These are phyloP conservation scores for Hydroisotoma schaefferi DNA, from an alignment of 2,888 invertebrate species.

Conservation along the genomic window DNA sequence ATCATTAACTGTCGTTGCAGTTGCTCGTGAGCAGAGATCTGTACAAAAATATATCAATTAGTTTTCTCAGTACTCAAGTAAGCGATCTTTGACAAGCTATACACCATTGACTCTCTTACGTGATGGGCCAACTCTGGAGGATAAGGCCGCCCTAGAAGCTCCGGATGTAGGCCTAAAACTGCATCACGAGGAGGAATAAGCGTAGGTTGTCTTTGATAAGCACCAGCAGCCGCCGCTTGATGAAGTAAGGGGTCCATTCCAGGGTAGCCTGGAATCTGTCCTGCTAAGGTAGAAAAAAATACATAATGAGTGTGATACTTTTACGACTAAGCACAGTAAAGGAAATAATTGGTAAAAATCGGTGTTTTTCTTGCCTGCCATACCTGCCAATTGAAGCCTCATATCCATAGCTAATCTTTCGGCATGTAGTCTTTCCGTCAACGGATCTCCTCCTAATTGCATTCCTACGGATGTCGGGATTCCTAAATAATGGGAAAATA, in stretches of 20 bases:
- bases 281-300: constrained; percentile 24
- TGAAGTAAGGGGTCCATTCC: constrained; percentile 50
- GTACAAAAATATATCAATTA: constrained; percentile 29
- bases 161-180: constrained; percentile 65
- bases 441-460: constrained; percentile 46
- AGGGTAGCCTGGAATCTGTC: constrained; percentile 48
- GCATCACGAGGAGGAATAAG: constrained; percentile 60
- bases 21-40: constrained; percentile 71
- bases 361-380: no score
- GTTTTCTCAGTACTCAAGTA: constrained; percentile 10
- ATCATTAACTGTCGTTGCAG: constrained; percentile 77
- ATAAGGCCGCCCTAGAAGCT: constrained; percentile 74
- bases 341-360: no score
- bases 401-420: constrained; percentile 79
- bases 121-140: constrained; percentile 76
- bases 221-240: constrained; percentile 54
- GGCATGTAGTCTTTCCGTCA: constrained; percentile 55
- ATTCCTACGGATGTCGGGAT: constrained; percentile 49
- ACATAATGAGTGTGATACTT: neutral
- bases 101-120: no score
- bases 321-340: no score
- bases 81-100: neutral
- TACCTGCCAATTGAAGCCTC: constrained; percentile 47
- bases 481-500: constrained; percentile 33
- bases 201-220: constrained; percentile 60